Percentiles rank a stretch among this genome's conserved stretches.
Conservation (phyloP, 2,888 invertebrate species). For the Asteroscopus sphinx region DNA sequence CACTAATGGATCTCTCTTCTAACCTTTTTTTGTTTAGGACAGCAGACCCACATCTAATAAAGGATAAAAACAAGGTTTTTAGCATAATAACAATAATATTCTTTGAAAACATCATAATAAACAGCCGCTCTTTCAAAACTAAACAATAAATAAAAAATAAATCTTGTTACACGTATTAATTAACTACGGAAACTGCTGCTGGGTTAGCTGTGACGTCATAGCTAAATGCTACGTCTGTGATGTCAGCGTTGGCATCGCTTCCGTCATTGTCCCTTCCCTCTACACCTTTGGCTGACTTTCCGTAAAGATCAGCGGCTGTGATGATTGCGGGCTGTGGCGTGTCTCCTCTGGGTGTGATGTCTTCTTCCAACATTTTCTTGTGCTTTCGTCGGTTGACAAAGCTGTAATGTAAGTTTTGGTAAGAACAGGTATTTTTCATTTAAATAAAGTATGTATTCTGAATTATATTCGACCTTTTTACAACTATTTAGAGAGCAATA, state of each 20-base stretch:
- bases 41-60: neutral
- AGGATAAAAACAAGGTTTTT: neutral
- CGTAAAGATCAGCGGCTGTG: constrained; percentile 80
- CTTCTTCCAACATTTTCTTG: constrained; percentile 82
- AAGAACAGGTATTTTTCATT: neutral
- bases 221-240: constrained; percentile 5
- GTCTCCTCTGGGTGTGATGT: constrained; percentile 72
- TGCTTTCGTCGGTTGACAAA: constrained; percentile 74
- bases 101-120: neutral
- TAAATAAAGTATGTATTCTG: constrained; percentile 29
- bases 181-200: constrained; percentile 25
- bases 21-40: too few relatives aligned
- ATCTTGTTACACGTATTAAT: constrained; percentile 51
- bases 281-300: constrained; percentile 53
- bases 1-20: too few relatives aligned
- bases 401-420: constrained; percentile 60
- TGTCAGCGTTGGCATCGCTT: neutral
- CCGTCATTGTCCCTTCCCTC: constrained; percentile 16
- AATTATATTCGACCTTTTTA: constrained; percentile 14
- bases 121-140: neutral
- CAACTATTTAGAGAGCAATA: too few relatives aligned
- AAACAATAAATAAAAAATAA: constrained; percentile 1
- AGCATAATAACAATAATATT: neutral
- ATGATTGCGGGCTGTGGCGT: constrained; percentile 70
- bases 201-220: constrained; percentile 20